These are phyloP conservation scores for Hesperia comma DNA, from an alignment of 2,888 invertebrate species.

Conservation along the genomic window DNA sequence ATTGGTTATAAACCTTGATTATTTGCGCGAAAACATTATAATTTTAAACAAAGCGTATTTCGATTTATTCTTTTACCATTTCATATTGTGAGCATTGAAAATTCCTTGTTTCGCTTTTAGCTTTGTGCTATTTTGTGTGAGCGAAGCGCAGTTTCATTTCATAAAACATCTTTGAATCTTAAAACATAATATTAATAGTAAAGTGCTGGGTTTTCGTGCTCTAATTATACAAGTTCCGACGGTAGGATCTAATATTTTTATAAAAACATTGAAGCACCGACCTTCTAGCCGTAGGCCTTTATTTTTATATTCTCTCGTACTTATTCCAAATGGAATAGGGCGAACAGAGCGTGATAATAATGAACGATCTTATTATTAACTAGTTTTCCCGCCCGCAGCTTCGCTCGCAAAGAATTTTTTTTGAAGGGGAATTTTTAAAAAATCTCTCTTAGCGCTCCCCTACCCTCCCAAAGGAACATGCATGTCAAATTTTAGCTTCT, in stretches of 20 bases:
- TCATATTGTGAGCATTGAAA: conserved; percentile 8
- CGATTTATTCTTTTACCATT: conserved; percentile 5
- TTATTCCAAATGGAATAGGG: background rate
- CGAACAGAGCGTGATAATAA: background rate
- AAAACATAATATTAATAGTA: conserved; percentile 14
- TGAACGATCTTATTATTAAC: background rate
- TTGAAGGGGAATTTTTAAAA: no score
- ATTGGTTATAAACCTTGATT: no score
- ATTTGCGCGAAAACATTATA: background rate
- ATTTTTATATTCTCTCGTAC: conserved; percentile 13
- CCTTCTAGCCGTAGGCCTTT: background rate
- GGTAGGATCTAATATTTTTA: conserved; percentile 21
- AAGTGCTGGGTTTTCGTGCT: background rate
- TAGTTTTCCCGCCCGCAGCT: no score
- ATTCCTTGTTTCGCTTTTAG: conserved; percentile 7
- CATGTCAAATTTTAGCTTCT: no score
- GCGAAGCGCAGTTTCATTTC: conserved; percentile 1
- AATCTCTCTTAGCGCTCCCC: no score
- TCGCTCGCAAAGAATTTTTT: no score
- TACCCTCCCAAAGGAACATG: no score
- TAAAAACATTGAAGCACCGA: conserved; percentile 17
- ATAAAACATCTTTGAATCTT: conserved; percentile 8
- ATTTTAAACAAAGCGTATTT: conserved; percentile 4
- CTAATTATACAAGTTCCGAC: conserved; percentile 10
- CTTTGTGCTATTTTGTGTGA: conserved; percentile 12